These are phyloP conservation scores for Epinephelus lanceolatus DNA, from an alignment of 2,113 vertebrate genomes.

Conservation along the genomic window DNA sequence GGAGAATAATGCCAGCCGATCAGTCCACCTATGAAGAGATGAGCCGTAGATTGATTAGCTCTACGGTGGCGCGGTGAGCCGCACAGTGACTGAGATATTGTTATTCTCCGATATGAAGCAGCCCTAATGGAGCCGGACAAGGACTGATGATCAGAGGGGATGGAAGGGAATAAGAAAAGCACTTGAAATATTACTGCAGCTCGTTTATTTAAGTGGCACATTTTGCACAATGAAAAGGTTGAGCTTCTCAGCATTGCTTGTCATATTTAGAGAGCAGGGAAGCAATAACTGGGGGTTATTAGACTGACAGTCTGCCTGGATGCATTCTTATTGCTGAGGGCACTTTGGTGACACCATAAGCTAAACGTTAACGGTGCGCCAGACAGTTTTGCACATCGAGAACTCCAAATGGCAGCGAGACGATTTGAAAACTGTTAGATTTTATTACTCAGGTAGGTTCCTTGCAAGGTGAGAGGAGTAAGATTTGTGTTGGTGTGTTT, in stretches of 20 bases:
- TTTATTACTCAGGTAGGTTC: slow-evolving; percentile 18
- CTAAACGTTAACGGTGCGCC: slow-evolving; percentile 18
- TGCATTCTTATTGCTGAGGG: slow-evolving; percentile 54
- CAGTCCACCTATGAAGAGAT: slow-evolving; percentile 78
- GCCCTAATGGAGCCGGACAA: slow-evolving; percentile 74
- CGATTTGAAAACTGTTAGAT: slow-evolving; percentile 15
- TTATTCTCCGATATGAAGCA: slow-evolving; percentile 76
- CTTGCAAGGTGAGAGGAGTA: not conserved
- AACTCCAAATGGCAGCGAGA: slow-evolving; percentile 14
- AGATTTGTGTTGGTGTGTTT: not conserved
- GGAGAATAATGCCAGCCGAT: slow-evolving; percentile 79
- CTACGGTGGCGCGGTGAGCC: slow-evolving; percentile 34
- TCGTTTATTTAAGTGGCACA: slow-evolving; percentile 68
- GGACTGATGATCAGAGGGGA: slow-evolving; percentile 75
- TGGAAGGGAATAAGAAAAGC: slow-evolving; percentile 63
- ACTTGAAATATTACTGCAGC: slow-evolving; percentile 62
- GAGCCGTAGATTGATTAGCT: slow-evolving; percentile 76
- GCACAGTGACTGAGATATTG: slow-evolving; percentile 64
- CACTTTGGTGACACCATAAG: slow-evolving; percentile 35
- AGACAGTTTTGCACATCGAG: slow-evolving; percentile 5
- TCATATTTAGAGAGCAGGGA: slow-evolving; percentile 62
- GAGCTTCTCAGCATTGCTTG: slow-evolving; percentile 42
- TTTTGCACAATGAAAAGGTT: slow-evolving; percentile 69
- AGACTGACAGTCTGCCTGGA: slow-evolving; percentile 47
- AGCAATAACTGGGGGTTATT: slow-evolving; percentile 65